Evolutionary conservation across 2,113 vertebrate species (phyloP), one percentile per base, ranked within the genome.

Genomic region (Gymnarchus niloticus): DNA sequence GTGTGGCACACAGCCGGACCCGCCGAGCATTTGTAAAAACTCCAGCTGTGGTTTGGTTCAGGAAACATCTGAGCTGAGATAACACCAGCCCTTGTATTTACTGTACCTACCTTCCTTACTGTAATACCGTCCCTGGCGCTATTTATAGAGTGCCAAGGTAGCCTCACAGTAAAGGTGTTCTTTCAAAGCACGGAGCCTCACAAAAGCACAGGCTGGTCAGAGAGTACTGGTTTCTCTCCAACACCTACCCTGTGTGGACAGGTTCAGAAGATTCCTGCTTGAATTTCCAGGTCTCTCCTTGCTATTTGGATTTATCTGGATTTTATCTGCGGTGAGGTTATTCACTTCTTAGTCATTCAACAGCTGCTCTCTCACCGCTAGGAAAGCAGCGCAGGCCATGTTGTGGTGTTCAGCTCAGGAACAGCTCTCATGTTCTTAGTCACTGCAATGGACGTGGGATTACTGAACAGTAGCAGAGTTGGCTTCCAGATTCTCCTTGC

Each of bases 91-190:
- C 46, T 46, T 7, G 85, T 69, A 83, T 69, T n/a, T 54, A 37
- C 59, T 14, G 48, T 83, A 82, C 56, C 78, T 86, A 80, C 57
- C 85, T 83, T 81, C 49, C 25, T 86, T 86, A 61, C 78, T 61
- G 80, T 78, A 86, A 86, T 46, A 61, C 85, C 46, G 46, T 28
- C 48, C 61, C 37, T 49, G 57, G 21, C 12, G 56, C 48, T 86
- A 54, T 86, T 86, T 82, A 83, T 86, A 86, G 48, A 14, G 8
- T 82, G n/a, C 80, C 56, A 51, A 56, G n/a, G n/a, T 21, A 54
- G 80, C 28, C 33, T 82, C 28, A 54, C 28, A 19, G 51, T 37
- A 23, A 14, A 41, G 28, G 80, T 82, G 80, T 54, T 56, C 49
- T 54, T 52, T 12, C 80, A 82, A 28, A 56, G n/a, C 28, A 33